Evolutionary conservation across 2,888 invertebrate genomes (phyloP), one percentile per base, ranked within the genome.

Genomic region (Callyntrura sp.): DNA sequence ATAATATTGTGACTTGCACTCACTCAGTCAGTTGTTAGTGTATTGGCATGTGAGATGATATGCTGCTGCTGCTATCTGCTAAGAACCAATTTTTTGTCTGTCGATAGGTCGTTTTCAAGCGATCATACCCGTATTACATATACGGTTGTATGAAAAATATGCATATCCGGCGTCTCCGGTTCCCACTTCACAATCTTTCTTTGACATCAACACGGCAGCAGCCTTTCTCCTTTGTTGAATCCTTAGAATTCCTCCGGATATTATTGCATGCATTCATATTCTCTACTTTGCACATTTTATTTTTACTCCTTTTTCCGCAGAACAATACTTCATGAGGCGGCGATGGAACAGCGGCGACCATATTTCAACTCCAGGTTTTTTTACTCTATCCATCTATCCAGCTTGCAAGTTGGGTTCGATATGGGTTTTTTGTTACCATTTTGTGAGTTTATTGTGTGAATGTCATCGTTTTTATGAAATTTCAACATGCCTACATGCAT

Each of bases 241-340:
- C n/a, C n/a, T n/a, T 62, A 14, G 62, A 62, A 62, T 62, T 62
- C 25, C 5, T 62, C 25, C 62, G 62, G 62, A 62, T 62, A 62
- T n/a, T n/a, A n/a, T 62, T 62, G 79, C 51, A 28, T 81, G 35
- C 62, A 81, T 28, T 81, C 62, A 62, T 81, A 81, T 81, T 28
- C 62, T 23, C 51, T 62, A 62, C 43, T 62, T 62, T 62, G 81
- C 81, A 62, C 81, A 45, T 57, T 55, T 57, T 25, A 62, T 62
- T 0, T 25, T 62, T 57, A 6, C 45, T 6, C 57, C n/a, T n/a
- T n/a, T n/a, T 1, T 1, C 57, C 9, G 20, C 5, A 11, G 6
- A 57, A 17, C 57, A 57, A 57, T 17, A 17, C 45, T 45, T 45
- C 45, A 6, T n/a, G n/a, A n/a, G n/a, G n/a, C n/a, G n/a, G n/a